Percentiles rank a stretch among this genome's conserved stretches.
These are phyloP conservation scores for Sylvia atricapilla DNA, from an alignment of 2,113 vertebrate genomes.

Conservation along the genomic window DNA sequence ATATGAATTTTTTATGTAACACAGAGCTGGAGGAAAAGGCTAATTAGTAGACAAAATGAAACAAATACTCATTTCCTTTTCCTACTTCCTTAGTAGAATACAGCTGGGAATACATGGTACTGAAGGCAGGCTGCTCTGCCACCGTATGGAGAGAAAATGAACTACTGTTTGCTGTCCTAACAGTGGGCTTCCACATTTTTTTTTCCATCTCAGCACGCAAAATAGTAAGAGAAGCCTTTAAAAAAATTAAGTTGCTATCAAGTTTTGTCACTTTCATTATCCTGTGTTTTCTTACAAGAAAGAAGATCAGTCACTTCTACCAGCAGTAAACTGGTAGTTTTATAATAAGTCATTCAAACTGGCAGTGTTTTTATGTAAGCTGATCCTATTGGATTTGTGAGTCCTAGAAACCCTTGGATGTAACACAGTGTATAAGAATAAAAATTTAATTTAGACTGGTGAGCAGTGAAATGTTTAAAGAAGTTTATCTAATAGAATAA, in stretches of 20 bases:
- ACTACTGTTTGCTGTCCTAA: neutral
- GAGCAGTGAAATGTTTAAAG: neutral
- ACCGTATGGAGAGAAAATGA: neutral
- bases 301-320: neutral
- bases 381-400: neutral
- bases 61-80: neutral
- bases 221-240: neutral
- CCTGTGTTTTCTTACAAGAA: neutral
- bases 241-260: neutral
- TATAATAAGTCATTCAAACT: neutral
- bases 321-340: neutral
- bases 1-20: neutral
- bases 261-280: neutral
- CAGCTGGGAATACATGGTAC: neutral
- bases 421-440: neutral
- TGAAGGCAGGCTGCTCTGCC: conserved; percentile 6
- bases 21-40: neutral
- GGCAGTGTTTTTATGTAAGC: neutral
- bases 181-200: neutral
- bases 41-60: neutral
- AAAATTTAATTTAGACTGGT: neutral
- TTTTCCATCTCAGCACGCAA: neutral
- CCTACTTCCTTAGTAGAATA: neutral
- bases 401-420: neutral
- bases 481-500: neutral